phyloP scores from a whole-genome alignment of 2,797 vertebrate species.

The Sebastes variabilis region DNA sequence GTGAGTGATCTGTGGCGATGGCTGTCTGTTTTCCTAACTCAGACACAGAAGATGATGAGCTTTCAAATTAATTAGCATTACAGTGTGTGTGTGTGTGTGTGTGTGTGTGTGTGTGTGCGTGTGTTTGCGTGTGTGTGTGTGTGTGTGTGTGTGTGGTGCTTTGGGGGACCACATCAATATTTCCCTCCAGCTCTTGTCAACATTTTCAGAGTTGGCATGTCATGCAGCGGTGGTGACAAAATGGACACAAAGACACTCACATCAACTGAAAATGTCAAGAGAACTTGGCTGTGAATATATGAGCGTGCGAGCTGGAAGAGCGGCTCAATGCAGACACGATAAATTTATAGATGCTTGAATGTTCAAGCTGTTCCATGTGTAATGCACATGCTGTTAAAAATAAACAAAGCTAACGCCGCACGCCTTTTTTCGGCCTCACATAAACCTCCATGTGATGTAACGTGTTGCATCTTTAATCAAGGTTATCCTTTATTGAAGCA shows the following conservation, averaged over 20 bases:
- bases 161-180: slow-evolving; percentile 43
- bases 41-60: slow-evolving; percentile 33
- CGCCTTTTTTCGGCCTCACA: not conserved
- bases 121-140: not conserved
- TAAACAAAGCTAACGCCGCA: not conserved
- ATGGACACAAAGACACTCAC: slow-evolving; percentile 16
- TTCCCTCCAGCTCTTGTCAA: slow-evolving; percentile 40
- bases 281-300: not conserved
- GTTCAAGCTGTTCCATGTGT: not conserved
- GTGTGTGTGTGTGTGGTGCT: not conserved
- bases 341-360: slow-evolving; percentile 1
- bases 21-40: slow-evolving; percentile 40
- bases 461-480: slow-evolving; percentile 18
- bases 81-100: not conserved
- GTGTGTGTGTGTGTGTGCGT: not conserved
- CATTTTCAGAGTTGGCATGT: slow-evolving; percentile 53
- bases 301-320: not conserved
- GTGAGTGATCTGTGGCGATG: slow-evolving; percentile 28
- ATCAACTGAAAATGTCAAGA: not conserved
- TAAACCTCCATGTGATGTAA: not conserved
- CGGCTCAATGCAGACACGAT: not conserved
- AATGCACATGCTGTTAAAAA: not conserved
- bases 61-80: slow-evolving; percentile 43
- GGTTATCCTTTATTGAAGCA: slow-evolving; percentile 13
- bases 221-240: slow-evolving; percentile 38